phyloP scores from a whole-genome alignment of 2,797 vertebrate genomes.

The Gymnopithys bicolor region DNA sequence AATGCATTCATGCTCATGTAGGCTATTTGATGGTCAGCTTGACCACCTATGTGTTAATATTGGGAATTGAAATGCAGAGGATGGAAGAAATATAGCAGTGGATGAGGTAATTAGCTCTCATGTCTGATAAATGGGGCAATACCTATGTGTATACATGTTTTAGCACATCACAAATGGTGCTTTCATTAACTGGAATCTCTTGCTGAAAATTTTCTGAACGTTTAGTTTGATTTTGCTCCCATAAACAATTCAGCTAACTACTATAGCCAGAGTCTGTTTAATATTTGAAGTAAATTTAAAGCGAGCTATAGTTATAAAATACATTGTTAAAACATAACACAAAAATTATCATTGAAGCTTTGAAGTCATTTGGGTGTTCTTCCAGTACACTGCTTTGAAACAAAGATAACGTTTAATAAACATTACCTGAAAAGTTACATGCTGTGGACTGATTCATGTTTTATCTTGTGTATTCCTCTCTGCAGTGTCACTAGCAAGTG shows the following conservation, averaged over 20 bases:
- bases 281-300: constrained; percentile 76
- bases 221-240: constrained; percentile 82
- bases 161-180: constrained; percentile 86
- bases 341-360: constrained; percentile 72
- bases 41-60: constrained; percentile 97
- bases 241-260: constrained; percentile 76
- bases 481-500: not conserved
- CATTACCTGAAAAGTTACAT: not conserved
- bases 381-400: constrained; percentile 37
- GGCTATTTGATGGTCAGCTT: constrained; percentile 89
- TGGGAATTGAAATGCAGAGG: constrained; percentile 91
- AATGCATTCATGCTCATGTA: constrained; percentile 99
- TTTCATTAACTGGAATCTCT: constrained; percentile 91
- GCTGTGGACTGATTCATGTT: not conserved
- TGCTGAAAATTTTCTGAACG: constrained; percentile 85
- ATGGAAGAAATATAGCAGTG: constrained; percentile 89
- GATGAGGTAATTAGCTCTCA: constrained; percentile 97
- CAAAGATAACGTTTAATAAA: constrained; percentile 31
- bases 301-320: constrained; percentile 61
- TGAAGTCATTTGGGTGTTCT: constrained; percentile 59
- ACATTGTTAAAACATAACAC: constrained; percentile 70
- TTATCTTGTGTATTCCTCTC: not conserved
- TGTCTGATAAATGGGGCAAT: constrained; percentile 98
- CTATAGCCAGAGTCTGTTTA: constrained; percentile 65
- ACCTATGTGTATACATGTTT: constrained; percentile 98